Evolutionary conservation across 1,140 invertebrate genomes (phyloP), one percentile per base, ranked within the genome.

Genomic region (Aphelinus certus): DNA sequence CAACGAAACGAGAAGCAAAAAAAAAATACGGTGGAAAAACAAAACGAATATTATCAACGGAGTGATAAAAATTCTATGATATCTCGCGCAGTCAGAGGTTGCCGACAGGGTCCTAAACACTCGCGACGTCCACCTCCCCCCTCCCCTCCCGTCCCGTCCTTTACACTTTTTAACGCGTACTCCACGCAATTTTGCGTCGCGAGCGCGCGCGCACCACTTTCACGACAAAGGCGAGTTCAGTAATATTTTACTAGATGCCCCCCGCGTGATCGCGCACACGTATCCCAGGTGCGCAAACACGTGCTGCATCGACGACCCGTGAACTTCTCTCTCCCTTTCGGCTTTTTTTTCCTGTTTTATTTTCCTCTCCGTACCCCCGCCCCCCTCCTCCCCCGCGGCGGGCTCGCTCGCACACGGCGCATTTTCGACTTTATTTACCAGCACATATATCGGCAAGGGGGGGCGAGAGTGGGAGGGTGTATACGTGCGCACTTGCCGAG

Each of bases 91-190:
- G 42, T 56, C 53, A n/a, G 47, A 48, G 42, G n/a, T 1, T 5
- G 56, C 56, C n/a, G 56, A 60, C 55, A 60, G 9, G n/a, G n/a
- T 56, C 56, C 10, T 69, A 60, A 69, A 71, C 46, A 69, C 56
- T 47, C 7, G 56, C 47, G 65, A 9, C 61, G 56, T n/a, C 9
- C 65, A 56, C 9, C 2, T 58, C 6, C 5, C 26, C 26, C 26
- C 26, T 26, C 26, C 26, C 26, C 26, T 26, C 26, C 26, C 26
- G 26, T 26, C 49, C 10, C 67, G 56, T 70, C 57, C 60, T 43
- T 71, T 71, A 53, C n/a, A 62, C 69, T 42, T 71, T 71, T 71
- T 71, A 71, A 61, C 60, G 60, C 69, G 60, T 42, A 26, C 26
- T 60, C 60, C 60, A 51, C 49, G 58, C 69, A 62, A 45, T 71